These are phyloP conservation scores for Helicorthomorpha holstii DNA, from an alignment of 1,140 invertebrate genomes.

Conservation along the genomic window DNA sequence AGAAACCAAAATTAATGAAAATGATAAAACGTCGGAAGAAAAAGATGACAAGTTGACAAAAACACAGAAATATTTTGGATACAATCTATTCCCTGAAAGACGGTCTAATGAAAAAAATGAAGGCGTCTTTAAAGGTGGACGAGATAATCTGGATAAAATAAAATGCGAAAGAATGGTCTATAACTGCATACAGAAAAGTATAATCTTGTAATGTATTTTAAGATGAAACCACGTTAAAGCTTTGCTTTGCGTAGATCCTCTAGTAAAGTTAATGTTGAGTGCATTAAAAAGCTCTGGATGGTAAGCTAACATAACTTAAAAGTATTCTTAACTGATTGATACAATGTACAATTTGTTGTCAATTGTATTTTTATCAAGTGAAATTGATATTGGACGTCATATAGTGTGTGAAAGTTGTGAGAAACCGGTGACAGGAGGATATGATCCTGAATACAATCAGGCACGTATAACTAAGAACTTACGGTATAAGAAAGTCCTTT, in stretches of 20 bases:
- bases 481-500: constrained; percentile 2
- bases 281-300: constrained; percentile 72
- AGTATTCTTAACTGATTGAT: constrained; percentile 10
- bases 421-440: constrained; percentile 65
- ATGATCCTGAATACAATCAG: constrained; percentile 74
- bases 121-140: constrained; percentile 38
- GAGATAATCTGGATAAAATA: constrained; percentile 45
- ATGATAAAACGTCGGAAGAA: too few relatives aligned
- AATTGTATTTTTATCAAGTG: constrained; percentile 27
- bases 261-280: constrained; percentile 65
- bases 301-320: constrained; percentile 29
- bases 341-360: constrained; percentile 7
- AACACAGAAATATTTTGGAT: constrained; percentile 31
- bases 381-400: constrained; percentile 65
- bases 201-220: constrained; percentile 9
- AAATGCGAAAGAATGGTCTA: constrained; percentile 68
- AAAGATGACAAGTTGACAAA: too few relatives aligned
- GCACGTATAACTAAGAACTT: too few relatives aligned
- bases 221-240: not conserved
- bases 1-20: too few relatives aligned
- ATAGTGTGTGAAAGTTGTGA: constrained; percentile 83
- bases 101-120: constrained; percentile 37
- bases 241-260: constrained; percentile 38
- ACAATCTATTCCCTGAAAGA: constrained; percentile 73
- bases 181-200: constrained; percentile 54